Evolutionary conservation across 2,888 invertebrate species (phyloP).

Genomic region (Neoaliturus tenellus): DNA sequence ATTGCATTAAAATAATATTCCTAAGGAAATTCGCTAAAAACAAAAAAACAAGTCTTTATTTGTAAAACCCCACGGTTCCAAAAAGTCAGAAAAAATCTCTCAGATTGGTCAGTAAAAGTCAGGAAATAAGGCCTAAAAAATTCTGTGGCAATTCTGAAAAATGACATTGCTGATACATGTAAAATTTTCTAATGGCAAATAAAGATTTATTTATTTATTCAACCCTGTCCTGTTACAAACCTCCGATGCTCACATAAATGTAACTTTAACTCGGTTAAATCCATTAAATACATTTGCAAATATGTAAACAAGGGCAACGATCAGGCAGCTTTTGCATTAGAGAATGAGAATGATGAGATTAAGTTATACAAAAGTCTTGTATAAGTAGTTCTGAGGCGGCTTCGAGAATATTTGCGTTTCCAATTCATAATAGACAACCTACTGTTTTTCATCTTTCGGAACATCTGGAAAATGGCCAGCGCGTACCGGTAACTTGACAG

Average conservation of each 20-base stretch:
- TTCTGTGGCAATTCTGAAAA: too few species aligned
- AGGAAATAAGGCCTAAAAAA: too few species aligned
- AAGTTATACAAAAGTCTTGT: constrained; percentile 63
- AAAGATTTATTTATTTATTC: too few species aligned
- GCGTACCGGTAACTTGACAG: neutral
- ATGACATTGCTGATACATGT: too few species aligned
- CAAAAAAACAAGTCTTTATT: too few species aligned
- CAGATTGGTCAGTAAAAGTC: too few species aligned
- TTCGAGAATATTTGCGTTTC: constrained; percentile 62
- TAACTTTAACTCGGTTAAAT: constrained; percentile 64
- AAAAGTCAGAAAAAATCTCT: too few species aligned
- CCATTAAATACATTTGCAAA: constrained; percentile 65
- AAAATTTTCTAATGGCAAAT: too few species aligned
- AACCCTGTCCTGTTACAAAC: constrained; percentile 54
- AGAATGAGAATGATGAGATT: constrained; percentile 62
- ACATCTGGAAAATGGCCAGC: constrained; percentile 4
- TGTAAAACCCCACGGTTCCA: too few species aligned
- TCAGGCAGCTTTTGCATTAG: constrained; percentile 53
- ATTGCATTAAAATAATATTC: too few species aligned
- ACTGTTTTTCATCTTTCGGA: neutral
- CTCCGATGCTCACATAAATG: constrained; percentile 61
- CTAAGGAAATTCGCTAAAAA: too few species aligned
- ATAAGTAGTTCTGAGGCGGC: constrained; percentile 58
- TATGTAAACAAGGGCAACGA: constrained; percentile 64
- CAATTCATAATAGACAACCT: constrained; percentile 7